Percentiles rank a stretch among this genome's conserved stretches.
Conservation (phyloP, 1,140 invertebrate species). For the Drosophila neocordata region DNA sequence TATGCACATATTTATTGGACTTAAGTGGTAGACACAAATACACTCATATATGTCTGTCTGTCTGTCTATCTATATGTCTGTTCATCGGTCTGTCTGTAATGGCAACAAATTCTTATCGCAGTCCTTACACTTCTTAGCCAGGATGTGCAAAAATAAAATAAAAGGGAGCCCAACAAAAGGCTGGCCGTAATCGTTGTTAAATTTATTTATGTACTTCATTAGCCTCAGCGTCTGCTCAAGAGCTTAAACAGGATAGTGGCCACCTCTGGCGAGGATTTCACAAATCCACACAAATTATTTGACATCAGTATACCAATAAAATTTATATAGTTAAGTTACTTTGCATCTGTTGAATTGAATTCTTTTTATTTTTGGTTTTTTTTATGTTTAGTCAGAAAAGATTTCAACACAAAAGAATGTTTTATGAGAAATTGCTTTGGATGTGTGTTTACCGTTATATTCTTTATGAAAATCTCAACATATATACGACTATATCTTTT, state of each 20-base stretch:
- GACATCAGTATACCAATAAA: not conserved
- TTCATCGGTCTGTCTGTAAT: slow-evolving; percentile 24
- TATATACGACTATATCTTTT: too few species aligned
- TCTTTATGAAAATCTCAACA: too few species aligned
- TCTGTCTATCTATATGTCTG: not conserved
- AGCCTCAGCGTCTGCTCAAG: slow-evolving; percentile 24
- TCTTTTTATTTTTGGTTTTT: too few species aligned
- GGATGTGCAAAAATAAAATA: not conserved
- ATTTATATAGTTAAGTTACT: not conserved
- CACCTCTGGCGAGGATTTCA: slow-evolving; percentile 25
- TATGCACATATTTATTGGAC: slow-evolving; percentile 50
- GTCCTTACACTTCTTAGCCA: slow-evolving; percentile 37
- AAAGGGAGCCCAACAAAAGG: slow-evolving; percentile 1
- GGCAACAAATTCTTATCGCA: slow-evolving; percentile 41
- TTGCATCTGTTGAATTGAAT: too few species aligned
- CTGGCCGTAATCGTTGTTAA: slow-evolving; percentile 47
- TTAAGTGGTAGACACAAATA: slow-evolving; percentile 34
- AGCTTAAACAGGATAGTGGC: slow-evolving; percentile 13
- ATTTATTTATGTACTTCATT: slow-evolving; percentile 55
- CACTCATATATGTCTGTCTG: not conserved
- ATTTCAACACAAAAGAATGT: too few species aligned
- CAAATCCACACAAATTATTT: not conserved
- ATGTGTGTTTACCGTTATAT: too few species aligned
- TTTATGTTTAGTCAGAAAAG: too few species aligned
- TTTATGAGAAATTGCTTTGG: too few species aligned